These are phyloP conservation scores for Nomada ferruginata DNA, from an alignment of 2,888 invertebrate species.

Conservation along the genomic window DNA sequence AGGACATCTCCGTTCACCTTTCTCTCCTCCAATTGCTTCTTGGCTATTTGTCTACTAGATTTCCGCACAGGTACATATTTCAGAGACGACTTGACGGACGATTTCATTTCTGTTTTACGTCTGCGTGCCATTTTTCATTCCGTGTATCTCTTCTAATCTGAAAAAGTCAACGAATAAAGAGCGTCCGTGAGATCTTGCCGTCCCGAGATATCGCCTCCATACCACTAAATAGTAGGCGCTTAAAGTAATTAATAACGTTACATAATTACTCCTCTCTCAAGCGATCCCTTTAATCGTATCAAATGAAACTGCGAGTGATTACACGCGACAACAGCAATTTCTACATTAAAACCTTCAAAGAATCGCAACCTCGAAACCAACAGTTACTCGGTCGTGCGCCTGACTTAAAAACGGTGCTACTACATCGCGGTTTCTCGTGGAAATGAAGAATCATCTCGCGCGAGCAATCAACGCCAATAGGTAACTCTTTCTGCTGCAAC, in stretches of 20 bases:
- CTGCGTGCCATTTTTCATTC: slow-evolving; percentile 79
- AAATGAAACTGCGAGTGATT: neutral
- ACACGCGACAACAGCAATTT: neutral
- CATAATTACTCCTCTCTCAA: neutral
- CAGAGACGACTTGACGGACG: slow-evolving; percentile 72
- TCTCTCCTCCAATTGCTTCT: slow-evolving; percentile 79
- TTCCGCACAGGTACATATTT: slow-evolving; percentile 79
- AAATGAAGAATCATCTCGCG: no score
- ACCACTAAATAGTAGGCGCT: no score
- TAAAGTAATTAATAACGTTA: slow-evolving; percentile 1
- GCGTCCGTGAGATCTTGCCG: no score
- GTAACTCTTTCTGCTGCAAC: no score
- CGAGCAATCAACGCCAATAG: no score
- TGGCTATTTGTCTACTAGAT: slow-evolving; percentile 81
- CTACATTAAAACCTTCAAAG: neutral
- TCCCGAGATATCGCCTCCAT: no score
- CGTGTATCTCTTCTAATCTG: slow-evolving; percentile 65
- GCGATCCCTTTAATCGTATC: neutral
- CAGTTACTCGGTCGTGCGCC: neutral
- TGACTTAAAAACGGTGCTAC: neutral
- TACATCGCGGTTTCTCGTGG: no score
- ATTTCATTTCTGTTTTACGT: slow-evolving; percentile 78
- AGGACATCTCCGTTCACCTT: slow-evolving; percentile 76
- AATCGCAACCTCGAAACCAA: neutral
- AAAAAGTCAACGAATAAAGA: slow-evolving; percentile 23